Evolutionary conservation across 1,140 invertebrate species (phyloP).

Genomic region (Teleopsis dalmanni): DNA sequence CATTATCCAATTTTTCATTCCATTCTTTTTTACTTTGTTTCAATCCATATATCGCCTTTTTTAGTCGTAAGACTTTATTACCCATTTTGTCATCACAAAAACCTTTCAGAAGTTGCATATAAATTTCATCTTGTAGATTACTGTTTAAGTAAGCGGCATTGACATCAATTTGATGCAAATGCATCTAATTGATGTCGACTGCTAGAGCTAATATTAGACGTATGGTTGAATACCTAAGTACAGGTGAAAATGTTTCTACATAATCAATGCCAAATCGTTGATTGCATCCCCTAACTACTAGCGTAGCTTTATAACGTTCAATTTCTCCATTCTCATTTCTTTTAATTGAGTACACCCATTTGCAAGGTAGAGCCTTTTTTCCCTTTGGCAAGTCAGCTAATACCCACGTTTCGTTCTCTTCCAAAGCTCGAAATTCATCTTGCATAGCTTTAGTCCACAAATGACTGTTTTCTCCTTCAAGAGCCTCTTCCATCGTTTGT

Average conservation of each 20-base stretch:
- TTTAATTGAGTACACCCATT: constrained; percentile 23
- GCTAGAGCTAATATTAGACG: constrained; percentile 5
- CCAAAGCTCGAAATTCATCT: not conserved
- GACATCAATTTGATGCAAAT: constrained; percentile 23
- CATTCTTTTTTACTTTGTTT: too few species aligned
- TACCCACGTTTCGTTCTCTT: constrained; percentile 12
- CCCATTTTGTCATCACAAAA: too few species aligned
- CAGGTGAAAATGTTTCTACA: constrained; percentile 6
- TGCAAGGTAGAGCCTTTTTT: constrained; percentile 16
- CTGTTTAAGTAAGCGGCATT: constrained; percentile 19
- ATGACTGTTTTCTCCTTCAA: not conserved
- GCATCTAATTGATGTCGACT: not conserved
- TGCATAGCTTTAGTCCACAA: constrained; percentile 2
- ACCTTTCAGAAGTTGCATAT: too few species aligned
- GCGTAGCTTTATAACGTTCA: constrained; percentile 5
- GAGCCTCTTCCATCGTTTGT: not conserved
- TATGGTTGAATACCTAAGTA: constrained; percentile 4
- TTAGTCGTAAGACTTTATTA: too few species aligned
- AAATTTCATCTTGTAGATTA: constrained; percentile 22
- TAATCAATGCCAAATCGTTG: constrained; percentile 8
- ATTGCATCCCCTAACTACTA: constrained; percentile 6
- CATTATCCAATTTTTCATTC: too few species aligned
- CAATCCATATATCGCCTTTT: too few species aligned
- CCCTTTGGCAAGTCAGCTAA: constrained; percentile 13
- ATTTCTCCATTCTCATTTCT: constrained; percentile 5